Base-by-base conservation (phyloP, 2,113 vertebrate genomes). In the Oophaga pumilio region DNA sequence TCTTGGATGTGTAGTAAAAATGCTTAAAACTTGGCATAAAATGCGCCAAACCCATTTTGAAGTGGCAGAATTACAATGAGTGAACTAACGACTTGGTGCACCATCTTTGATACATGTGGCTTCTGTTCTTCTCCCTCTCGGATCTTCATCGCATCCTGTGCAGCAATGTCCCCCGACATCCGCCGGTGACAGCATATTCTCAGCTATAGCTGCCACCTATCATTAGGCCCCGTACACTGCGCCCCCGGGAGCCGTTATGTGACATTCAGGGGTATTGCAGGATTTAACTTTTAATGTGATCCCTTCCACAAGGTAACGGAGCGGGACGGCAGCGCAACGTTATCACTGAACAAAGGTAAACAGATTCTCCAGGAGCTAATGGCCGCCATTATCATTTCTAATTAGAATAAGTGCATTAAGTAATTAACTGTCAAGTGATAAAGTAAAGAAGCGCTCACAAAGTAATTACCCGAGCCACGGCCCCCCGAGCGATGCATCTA, bases 361-460 rank as follows among this genome's bases (percentile, higher is more conserved):
- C 66, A 59, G 13, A 18, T 66, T 77, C 74, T 62, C 59, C 2
- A 13, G 10, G 11, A 26, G 43, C 59, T 78, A 60, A 86, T 60
- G 74, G 28, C 49, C 7, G 60, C 79, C 85, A 87, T 73, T 82
- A 60, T 56, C 52, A 62, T 82, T 73, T 82, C 68, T 60, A 87
- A 87, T 87, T 82, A 87, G 18, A 82, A 82, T 43, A 82, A 64
- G 66, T 43, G 59, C 50, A 87, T 82, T 79, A 87, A 71, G 85
- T 87, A 87, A 87, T 82, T 81, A 87, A 74, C 78, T 81, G 78
- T 82, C 86, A 86, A 66, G 66, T 15, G 15, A 20, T 15, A 76
- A 76, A 18, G 60, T 50, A 76, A 53, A 52, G 85, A 24, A 78
- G 59, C 43, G 20, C 24, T 15, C 17, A 14, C 74, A 56, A 62